Evolutionary conservation across 2,113 vertebrate species (phyloP), one percentile per base, ranked within the genome.

Genomic region (Megaceryle maxima): DNA sequence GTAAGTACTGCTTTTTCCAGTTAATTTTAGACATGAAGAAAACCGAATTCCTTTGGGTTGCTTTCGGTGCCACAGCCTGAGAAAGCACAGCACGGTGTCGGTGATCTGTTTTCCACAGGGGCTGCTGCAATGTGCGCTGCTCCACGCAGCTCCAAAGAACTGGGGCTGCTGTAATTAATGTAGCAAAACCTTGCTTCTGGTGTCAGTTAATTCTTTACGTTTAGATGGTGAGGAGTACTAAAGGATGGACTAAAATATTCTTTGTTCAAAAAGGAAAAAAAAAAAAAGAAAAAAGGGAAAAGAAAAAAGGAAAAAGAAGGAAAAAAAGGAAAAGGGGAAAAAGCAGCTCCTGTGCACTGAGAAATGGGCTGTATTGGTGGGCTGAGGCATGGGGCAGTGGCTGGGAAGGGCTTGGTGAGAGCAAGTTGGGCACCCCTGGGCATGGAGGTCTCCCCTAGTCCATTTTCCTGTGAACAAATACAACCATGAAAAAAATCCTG

Each of bases 161-260:
- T 92, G 95, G 95, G 96, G 92, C 94, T 97, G 88, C 97, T 97
- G 97, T 97, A 98, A 98, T 98, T 98, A 98, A 98, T 15, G 8
- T 33, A 95, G 73, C 80, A 96, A 96, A 98, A 88, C 92, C 97
- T 97, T 67, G 92, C 94, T 98, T 94, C 96, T 97, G 90, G 93
- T 97, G 95, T 92, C 96, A 96, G 84, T 95, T 95, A 97, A 95
- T 96, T 97, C 92, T 94, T 98, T 96, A 69, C 10, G 20, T 96
- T 97, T 92, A 76, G 88, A 67, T 2, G 16, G 90, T 55, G 66
- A 95, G 87, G 64, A 92, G 55, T 48, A 86, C 89, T 91, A 90
- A 94, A 96, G 86, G 94, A 88, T 63, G 91, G 92, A 93, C 80
- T 96, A 88, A 97, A 97, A 97, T 94, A 93, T 69, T 97, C 66